Base-by-base conservation (phyloP, 2,113 vertebrate genomes). In the Peromyscus polionotus region DNA sequence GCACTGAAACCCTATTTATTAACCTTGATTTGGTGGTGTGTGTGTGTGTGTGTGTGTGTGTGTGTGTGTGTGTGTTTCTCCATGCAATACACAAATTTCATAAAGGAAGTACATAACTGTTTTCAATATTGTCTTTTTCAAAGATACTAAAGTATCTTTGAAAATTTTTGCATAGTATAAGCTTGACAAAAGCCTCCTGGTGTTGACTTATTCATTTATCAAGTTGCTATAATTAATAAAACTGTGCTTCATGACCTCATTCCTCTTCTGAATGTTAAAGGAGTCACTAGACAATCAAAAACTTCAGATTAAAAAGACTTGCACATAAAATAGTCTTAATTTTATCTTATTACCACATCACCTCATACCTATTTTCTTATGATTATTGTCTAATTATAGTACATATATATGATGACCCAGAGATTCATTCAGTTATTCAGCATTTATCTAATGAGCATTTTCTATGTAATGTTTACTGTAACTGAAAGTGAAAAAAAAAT, bases 361-460 rank as follows among this genome's bases (percentile, higher is more conserved):
- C 10, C 36, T 17, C 61, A 84, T 24, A 73, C 0, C 36, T 4
- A 57, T 31, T 76, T 89, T 85, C 65, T 73, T 67, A 7, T 54
- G 39, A 51, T 91, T 63, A 45, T 13, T 85, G 7, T 90, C 20
- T 42, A 57, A 36, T 59, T 84, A 8, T 26, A 33, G 61, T 20
- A 88, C 59, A 79, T 48, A 79, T 73, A 0, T 73, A 0, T 75
- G 48, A 85, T 57, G 26, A 63, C 48, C 33, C 10, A 6, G 28
- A 48, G 16, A 79, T 45, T 61, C 31, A 90, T 87, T 90, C 75
- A 95, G 13, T 75, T 68, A 92, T 14, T 81, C 36, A 65, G n/a
- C 42, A 88, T 3, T 26, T 91, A 42, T 68, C 95, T 96, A 92
- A 93, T 87, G 33, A 95, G n/a, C 45, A 93, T 10, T 67, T 94